A percentile compares a stretch with the other conserved stretches of the same genome.
Conservation (phyloP, 2,888 invertebrate species). For the Cistogaster globosa region DNA sequence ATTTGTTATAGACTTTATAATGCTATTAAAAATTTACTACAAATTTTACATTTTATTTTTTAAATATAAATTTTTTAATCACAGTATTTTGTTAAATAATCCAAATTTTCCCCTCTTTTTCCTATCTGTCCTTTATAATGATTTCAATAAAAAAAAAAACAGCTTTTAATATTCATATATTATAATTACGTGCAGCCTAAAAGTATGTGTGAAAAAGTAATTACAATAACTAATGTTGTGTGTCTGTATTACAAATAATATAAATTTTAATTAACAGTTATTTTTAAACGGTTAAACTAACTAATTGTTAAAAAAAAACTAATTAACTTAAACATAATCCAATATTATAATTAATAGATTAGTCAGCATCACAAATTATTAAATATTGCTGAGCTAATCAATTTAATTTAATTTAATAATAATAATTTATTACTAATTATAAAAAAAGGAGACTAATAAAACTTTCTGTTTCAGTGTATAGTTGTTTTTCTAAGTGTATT, state of each 20-base stretch:
- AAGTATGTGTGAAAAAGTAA: conserved; percentile 32
- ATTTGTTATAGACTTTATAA: background rate
- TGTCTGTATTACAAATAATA: conserved; percentile 21
- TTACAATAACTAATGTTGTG: conserved; percentile 17
- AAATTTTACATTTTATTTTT: background rate
- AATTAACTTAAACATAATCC: conserved; percentile 9
- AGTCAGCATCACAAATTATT: background rate
- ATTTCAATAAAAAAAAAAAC: background rate
- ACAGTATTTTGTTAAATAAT: conserved; percentile 5
- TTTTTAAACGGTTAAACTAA: no score
- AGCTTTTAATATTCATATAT: background rate
- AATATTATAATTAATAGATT: background rate
- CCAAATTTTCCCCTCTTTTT: background rate
- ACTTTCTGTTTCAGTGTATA: background rate
- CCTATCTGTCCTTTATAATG: background rate
- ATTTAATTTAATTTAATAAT: no score
- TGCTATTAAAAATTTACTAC: background rate
- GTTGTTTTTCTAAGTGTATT: conserved; percentile 4
- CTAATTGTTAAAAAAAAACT: background rate
- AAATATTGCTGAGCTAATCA: background rate
- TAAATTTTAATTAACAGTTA: conserved; percentile 27
- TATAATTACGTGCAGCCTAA: conserved; percentile 22
- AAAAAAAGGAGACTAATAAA: background rate
- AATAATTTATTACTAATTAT: no score
- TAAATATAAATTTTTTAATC: conserved; percentile 1